Evolutionary conservation across 2,888 invertebrate species (phyloP).

Genomic region (Lucinisca nassula): DNA sequence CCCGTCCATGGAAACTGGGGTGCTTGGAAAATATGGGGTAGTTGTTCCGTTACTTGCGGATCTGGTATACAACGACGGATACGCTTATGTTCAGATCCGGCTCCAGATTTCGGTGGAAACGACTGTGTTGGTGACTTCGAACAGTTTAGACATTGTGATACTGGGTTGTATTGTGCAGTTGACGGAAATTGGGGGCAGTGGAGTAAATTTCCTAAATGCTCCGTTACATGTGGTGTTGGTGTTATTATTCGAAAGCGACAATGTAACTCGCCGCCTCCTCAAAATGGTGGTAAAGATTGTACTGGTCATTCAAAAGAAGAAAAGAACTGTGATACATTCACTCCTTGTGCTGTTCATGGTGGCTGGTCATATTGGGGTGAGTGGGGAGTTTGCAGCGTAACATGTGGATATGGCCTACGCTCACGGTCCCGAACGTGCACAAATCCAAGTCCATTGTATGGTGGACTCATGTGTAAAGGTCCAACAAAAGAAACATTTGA

Average conservation of each 20-base stretch:
- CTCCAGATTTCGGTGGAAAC: conserved; percentile 44
- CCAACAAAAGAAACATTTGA: conserved; percentile 20
- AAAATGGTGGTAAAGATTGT: conserved; percentile 48
- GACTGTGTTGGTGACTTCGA: conserved; percentile 18
- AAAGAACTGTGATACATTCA: conserved; percentile 40
- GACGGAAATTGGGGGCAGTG: conserved; percentile 56
- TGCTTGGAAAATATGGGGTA: conserved; percentile 28
- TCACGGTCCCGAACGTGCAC: conserved; percentile 40
- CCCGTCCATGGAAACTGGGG: conserved; percentile 58
- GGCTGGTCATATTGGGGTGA: conserved; percentile 54
- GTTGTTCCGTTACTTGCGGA: conserved; percentile 43
- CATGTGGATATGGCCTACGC: conserved; percentile 29
- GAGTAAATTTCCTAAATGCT: conserved; percentile 39
- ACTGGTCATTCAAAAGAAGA: conserved; percentile 24
- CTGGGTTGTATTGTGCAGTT: conserved; percentile 36
- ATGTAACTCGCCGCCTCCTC: conserved; percentile 49
- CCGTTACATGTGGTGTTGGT: conserved; percentile 49
- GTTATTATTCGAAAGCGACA: conserved; percentile 18
- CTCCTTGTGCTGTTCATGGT: conserved; percentile 44
- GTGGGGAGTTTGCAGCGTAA: conserved; percentile 42
- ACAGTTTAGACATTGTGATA: conserved; percentile 37
- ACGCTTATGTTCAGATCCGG: conserved; percentile 45
- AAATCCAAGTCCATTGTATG: conserved; percentile 48
- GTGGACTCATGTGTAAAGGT: conserved; percentile 50
- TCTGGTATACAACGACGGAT: conserved; percentile 18